A percentile compares a stretch with the other conserved stretches of the same genome.
These are phyloP conservation scores for Lepus timidus DNA, from an alignment of 2,113 vertebrate genomes.

Conservation along the genomic window DNA sequence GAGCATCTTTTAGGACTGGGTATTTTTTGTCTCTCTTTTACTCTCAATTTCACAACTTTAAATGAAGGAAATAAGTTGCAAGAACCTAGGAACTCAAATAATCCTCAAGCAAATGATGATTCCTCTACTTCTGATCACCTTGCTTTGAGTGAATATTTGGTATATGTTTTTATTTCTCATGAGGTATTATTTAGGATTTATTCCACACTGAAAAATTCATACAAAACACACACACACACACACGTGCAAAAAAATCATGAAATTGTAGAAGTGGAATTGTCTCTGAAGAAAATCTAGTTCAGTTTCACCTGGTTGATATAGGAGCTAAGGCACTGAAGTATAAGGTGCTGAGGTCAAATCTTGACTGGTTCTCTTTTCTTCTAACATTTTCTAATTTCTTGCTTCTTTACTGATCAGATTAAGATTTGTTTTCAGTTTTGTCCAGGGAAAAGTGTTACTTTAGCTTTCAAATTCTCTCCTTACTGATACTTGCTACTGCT, in stretches of 20 bases:
- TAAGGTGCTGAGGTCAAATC: neutral
- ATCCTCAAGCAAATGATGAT: neutral
- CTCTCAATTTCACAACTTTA: neutral
- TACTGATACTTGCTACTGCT: neutral
- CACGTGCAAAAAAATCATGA: neutral
- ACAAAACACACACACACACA: neutral
- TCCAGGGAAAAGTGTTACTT: neutral
- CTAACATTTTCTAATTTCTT: neutral
- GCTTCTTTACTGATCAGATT: neutral
- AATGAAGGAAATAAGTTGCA: neutral
- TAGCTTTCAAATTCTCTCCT: neutral
- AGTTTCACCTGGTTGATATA: neutral
- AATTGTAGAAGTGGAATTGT: neutral
- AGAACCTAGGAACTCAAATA: neutral
- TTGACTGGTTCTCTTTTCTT: neutral
- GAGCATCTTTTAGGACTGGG: neutral
- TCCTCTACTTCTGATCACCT: neutral
- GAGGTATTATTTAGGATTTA: slow-evolving; percentile 1
- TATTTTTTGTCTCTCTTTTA: neutral
- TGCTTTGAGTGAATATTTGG: neutral
- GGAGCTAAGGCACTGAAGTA: neutral
- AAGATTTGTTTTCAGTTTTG: neutral
- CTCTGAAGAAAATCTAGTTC: neutral
- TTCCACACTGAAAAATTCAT: neutral
- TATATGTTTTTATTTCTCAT: slow-evolving; percentile 8